Conservation (phyloP, 2,113 vertebrate species). For the Eleginops maclovinus region DNA sequence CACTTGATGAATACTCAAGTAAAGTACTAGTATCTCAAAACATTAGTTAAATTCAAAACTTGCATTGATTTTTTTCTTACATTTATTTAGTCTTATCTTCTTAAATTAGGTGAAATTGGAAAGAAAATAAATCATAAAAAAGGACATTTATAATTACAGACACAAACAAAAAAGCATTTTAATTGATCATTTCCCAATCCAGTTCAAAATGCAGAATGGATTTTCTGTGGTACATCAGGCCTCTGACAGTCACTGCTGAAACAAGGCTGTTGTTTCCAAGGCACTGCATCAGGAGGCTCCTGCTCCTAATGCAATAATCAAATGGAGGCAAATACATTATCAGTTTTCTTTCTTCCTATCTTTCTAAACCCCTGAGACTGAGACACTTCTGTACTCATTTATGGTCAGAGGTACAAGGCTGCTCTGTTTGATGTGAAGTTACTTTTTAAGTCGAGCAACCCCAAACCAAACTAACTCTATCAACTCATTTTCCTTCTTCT, state of each 20-base stretch:
- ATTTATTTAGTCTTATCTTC: no score
- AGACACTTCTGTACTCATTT: conserved; percentile 8
- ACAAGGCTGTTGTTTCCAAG: conserved; percentile 32
- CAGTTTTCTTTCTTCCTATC: conserved; percentile 10
- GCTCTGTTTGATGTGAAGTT: background rate
- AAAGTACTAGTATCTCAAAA: no score
- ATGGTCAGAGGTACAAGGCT: conserved; percentile 15
- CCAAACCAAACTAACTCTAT: conserved; percentile 3
- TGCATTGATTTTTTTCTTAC: no score
- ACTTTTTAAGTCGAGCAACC: conserved; percentile 30
- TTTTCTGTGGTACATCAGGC: conserved; percentile 14
- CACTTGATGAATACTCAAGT: no score
- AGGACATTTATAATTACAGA: background rate
- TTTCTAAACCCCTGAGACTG: conserved; percentile 3
- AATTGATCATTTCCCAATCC: conserved; percentile 40
- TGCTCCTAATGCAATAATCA: conserved; percentile 11
- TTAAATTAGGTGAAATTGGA: background rate
- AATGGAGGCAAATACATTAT: conserved; percentile 9
- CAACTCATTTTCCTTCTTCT: background rate
- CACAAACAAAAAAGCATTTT: conserved; percentile 37
- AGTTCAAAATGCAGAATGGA: conserved; percentile 21
- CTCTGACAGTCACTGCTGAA: conserved; percentile 19
- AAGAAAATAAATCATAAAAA: background rate
- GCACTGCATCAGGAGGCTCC: conserved; percentile 25
- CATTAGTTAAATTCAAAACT: no score